Evolutionary conservation across 2,888 invertebrate species (phyloP), one percentile per base, ranked within the genome.

Genomic region (Euplexia lucipara): DNA sequence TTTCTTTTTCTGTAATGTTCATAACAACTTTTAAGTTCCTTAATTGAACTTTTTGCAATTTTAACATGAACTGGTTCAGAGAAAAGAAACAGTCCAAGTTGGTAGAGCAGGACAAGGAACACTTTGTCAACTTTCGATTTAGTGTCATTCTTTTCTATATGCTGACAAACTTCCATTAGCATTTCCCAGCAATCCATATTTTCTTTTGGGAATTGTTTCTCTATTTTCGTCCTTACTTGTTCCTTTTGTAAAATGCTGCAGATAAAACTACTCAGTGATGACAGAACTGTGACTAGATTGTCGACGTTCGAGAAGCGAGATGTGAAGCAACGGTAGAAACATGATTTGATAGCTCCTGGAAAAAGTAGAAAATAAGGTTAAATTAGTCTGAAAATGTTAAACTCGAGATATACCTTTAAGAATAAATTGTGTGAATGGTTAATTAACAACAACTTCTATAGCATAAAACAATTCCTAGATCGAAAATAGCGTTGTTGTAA

Each of bases 1-100:
- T 91, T 91, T 44, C 92, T 90, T 75, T 93, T 93, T 75, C 91
- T 93, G 59, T 96, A 94, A 84, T 96, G 96, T 59, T 97, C 96
- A 81, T 96, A 97, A 83, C 98, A 98, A 82, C 96, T 96, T 81
- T 97, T 96, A n/a, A 98, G 90, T 87, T 98, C 98, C 62, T 96
- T 95, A 47, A 97, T 96, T 0, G 97, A 96, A 79, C 96, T 96
- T 58, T 94, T 92, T 0, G 97, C 97, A 87, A 97, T 95, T 90
- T 97, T 96, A 0, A 95, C 92, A 70, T 94, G 93, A 20, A 89
- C 85, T 1, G 96, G 94, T 81, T 98, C 97, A 37, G 96, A 96
- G 83, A 97, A 97, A 58, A 98, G 83, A 83, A 97, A 97, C 37
- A 98, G 86, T 6, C 97, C 97, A 92, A 98, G 96, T 80, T 97